These are phyloP conservation scores for Sminthurinus aureus DNA, from an alignment of 2,888 invertebrate genomes.

Conservation along the genomic window DNA sequence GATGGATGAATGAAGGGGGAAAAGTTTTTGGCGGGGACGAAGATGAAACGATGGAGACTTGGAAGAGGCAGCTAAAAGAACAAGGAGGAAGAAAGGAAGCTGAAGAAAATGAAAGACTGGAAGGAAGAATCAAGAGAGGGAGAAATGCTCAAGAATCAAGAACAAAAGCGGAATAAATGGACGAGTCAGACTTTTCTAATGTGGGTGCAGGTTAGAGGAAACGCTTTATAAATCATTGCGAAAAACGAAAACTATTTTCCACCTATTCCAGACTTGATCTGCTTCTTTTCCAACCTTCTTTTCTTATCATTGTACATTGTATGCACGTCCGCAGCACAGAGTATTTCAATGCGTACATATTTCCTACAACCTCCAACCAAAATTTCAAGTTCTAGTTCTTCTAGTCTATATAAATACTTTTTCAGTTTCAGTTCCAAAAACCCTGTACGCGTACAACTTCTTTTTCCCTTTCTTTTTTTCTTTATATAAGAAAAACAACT, in stretches of 20 bases:
- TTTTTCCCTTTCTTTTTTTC: neutral
- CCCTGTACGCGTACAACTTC: neutral
- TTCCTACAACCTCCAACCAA: neutral
- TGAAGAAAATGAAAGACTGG: neutral
- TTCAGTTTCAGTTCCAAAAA: neutral
- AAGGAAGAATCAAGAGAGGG: constrained; percentile 11
- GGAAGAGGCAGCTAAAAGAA: constrained; percentile 42
- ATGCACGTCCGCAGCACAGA: too few relatives aligned
- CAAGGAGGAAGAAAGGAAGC: constrained; percentile 45
- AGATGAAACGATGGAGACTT: constrained; percentile 38
- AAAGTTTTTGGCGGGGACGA: constrained; percentile 36
- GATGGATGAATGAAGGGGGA: constrained; percentile 22
- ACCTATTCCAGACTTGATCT: constrained; percentile 37
- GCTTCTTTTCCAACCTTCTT: too few relatives aligned
- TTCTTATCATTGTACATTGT: too few relatives aligned
- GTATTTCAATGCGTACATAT: constrained; percentile 16
- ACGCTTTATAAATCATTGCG: constrained; percentile 54
- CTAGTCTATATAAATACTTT: too few relatives aligned
- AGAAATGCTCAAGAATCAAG: constrained; percentile 33
- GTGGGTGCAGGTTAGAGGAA: constrained; percentile 54
- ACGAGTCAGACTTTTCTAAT: constrained; percentile 52
- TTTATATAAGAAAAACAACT: neutral
- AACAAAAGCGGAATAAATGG: constrained; percentile 54
- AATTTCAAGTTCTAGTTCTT: constrained; percentile 16
- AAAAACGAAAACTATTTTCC: constrained; percentile 54